Base-by-base conservation (phyloP, 2,797 vertebrate genomes). In the Rhinogobio ventralis region DNA sequence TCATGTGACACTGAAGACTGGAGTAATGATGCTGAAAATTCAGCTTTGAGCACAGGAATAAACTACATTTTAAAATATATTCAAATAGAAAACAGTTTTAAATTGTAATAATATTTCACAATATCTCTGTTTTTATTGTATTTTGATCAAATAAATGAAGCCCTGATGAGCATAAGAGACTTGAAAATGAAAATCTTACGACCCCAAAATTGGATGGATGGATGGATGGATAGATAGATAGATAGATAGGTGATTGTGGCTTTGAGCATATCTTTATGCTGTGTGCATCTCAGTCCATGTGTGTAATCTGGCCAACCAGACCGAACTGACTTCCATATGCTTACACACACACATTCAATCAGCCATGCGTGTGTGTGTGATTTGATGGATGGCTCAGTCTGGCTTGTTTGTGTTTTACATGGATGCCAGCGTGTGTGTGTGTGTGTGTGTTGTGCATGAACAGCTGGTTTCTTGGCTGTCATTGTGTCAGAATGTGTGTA, bases 391-490 rank as follows among this genome's bases (percentile, higher is more conserved):
- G 15, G 64, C n/a, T 51, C 42, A 67, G 60, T 49, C 20, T 64
- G 42, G 28, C 64, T 64, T 67, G 78, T 79, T 64, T 79, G 39
- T 45, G 39, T 79, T 53, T 74, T 36, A 74, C 72, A 33, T 73
- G 9, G 46, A 33, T 73, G 49, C 68, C 68, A 71, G 14, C 3
- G 67, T 45, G 67, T 73, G 71, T 51, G 69, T 72, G 42, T 72
- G 68, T 46, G 69, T 72, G 46, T 73, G 71, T 73, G 28, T 74
- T 36, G 28, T 74, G 49, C 10, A 53, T 36, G 49, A 74, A 74
- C 72, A 53, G 28, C 72, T 74, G 72, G 49, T 74, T 74, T 53
- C 19, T 23, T 74, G 72, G 72, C 46, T 53, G 72, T 74, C 42
- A 10, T 45, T 72, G n/a, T 72, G 69, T 72, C 19, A 51, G 17